Conservation (phyloP, 2,113 vertebrate species). For the Lepisosteus oculatus region DNA sequence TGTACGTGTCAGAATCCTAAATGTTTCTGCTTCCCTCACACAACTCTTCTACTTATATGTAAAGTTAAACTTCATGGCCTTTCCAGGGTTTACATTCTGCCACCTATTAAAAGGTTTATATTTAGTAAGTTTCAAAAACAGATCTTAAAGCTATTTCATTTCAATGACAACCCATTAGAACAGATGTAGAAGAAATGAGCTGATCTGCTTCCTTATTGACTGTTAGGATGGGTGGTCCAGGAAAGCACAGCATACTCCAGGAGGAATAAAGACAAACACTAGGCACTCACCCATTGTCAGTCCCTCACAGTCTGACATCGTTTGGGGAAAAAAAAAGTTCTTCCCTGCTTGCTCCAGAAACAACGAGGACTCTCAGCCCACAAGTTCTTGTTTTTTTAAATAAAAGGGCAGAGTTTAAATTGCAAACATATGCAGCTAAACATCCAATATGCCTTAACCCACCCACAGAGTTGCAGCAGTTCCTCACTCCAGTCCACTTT, state of each 20-base stretch:
- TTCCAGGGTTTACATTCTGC: too few relatives aligned
- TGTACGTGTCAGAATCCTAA: background rate
- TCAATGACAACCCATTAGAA: background rate
- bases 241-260: constrained; percentile 10
- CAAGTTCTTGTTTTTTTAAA: background rate
- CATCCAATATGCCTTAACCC: constrained; percentile 42
- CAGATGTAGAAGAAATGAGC: too few relatives aligned
- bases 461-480: constrained; percentile 51
- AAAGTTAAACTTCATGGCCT: too few relatives aligned
- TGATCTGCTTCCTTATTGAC: too few relatives aligned
- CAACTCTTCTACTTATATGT: background rate
- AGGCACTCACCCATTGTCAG: constrained; percentile 80
- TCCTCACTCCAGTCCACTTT: constrained; percentile 52
- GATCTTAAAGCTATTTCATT: background rate
- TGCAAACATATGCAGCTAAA: constrained; percentile 31
- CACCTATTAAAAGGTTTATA: background rate
- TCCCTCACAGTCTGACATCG: constrained; percentile 94
- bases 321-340: constrained; percentile 29
- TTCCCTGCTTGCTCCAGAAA: background rate
- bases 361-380: background rate
- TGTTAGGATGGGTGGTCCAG: background rate
- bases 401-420: background rate
- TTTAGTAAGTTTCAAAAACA: background rate
- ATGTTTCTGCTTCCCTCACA: background rate
- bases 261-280: constrained; percentile 67